Percentiles rank a stretch among this genome's conserved stretches.
phyloP scores from a whole-genome alignment of 2,888 invertebrate species.

The Zygothrica quintamaculata region DNA sequence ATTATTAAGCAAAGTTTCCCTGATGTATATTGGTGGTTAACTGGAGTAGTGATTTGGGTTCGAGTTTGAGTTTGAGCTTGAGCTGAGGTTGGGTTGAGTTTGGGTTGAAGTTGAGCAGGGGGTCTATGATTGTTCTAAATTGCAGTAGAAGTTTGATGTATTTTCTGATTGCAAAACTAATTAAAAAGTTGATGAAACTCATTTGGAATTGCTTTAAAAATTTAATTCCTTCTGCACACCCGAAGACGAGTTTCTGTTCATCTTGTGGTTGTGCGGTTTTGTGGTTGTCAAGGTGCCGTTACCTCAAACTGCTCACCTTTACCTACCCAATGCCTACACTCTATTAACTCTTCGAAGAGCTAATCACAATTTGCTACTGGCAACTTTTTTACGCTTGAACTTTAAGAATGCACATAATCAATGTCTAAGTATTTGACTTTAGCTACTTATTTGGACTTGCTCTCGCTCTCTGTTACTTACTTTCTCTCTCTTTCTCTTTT shows the following conservation, averaged over 20 bases:
- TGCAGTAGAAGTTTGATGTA: conserved; percentile 51
- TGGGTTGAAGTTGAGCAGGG: background rate
- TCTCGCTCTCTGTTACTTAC: too few relatives aligned
- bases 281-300: conserved; percentile 32
- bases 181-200: conserved; percentile 76
- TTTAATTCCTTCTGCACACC: conserved; percentile 36
- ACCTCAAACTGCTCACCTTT: conserved; percentile 2
- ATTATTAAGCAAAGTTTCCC: conserved; percentile 72
- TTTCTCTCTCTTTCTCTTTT: background rate
- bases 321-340: background rate
- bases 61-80: background rate
- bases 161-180: conserved; percentile 75
- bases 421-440: conserved; percentile 63
- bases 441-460: conserved; percentile 56
- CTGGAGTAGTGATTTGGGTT: conserved; percentile 6
- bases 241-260: conserved; percentile 8
- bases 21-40: conserved; percentile 38
- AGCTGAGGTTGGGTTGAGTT: background rate
- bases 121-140: conserved; percentile 41
- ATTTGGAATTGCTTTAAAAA: conserved; percentile 66
- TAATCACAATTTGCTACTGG: conserved; percentile 47
- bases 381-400: conserved; percentile 37
- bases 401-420: conserved; percentile 54
- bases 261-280: conserved; percentile 8
- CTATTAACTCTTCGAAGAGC: conserved; percentile 7